These are phyloP conservation scores for Drosophila putrida DNA, from an alignment of 2,888 invertebrate species.

Conservation along the genomic window DNA sequence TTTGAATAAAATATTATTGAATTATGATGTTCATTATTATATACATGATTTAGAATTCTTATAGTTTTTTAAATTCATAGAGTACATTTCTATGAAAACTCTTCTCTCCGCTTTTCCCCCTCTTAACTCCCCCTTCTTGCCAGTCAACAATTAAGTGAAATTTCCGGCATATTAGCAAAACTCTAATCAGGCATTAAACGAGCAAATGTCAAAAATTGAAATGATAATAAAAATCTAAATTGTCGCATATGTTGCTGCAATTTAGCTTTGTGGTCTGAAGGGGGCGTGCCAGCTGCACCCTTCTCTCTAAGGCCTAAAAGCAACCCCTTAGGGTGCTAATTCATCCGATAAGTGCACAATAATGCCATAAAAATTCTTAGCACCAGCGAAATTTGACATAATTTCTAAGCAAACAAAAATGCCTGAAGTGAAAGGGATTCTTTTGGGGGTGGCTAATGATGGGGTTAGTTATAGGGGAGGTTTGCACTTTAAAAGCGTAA, in stretches of 20 bases:
- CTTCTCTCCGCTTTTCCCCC: not conserved
- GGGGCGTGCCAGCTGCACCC: constrained; percentile 25
- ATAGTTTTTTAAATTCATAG: no score
- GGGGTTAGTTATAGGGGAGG: not conserved
- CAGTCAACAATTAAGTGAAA: constrained; percentile 1
- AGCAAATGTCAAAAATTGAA: constrained; percentile 46
- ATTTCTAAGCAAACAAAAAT: constrained; percentile 29
- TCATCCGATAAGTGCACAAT: constrained; percentile 84
- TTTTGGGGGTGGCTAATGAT: not conserved
- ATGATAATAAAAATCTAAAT: constrained; percentile 60
- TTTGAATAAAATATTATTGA: no score
- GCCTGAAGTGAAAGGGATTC: not conserved
- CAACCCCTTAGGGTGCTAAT: constrained; percentile 63
- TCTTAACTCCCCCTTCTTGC: not conserved
- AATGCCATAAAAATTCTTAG: constrained; percentile 73
- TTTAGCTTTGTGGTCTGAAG: constrained; percentile 69
- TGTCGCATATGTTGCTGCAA: constrained; percentile 79
- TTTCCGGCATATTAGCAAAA: constrained; percentile 39
- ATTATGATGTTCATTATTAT: no score
- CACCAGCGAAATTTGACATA: constrained; percentile 48
- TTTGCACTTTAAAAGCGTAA: constrained; percentile 44
- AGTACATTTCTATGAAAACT: not conserved
- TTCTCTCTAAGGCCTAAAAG: constrained; percentile 3
- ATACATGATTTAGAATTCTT: no score
- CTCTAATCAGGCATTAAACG: constrained; percentile 67